These are phyloP conservation scores for Fistularia commersonii DNA, from an alignment of 2,797 vertebrate species.

Conservation along the genomic window DNA sequence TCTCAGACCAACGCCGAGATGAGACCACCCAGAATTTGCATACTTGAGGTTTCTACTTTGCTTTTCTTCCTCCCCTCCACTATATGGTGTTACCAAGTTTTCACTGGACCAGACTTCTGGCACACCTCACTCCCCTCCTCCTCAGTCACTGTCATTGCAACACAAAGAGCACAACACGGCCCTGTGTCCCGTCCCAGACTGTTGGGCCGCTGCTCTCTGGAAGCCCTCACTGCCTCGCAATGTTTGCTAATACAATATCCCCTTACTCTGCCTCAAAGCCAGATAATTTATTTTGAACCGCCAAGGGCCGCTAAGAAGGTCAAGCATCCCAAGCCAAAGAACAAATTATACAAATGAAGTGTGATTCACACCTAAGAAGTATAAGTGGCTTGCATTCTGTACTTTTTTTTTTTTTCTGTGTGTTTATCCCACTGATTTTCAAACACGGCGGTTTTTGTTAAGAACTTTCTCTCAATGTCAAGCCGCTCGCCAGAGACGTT, in stretches of 20 bases:
- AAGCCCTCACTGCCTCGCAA: constrained; percentile 42
- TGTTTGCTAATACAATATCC: constrained; percentile 59
- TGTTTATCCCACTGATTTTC: constrained; percentile 8
- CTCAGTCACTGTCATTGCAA: constrained; percentile 73
- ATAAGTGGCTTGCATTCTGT: constrained; percentile 13
- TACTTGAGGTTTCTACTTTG: constrained; percentile 69
- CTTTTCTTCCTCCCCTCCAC: constrained; percentile 65
- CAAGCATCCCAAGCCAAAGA: constrained; percentile 28
- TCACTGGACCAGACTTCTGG: constrained; percentile 67
- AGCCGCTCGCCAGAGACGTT: constrained; percentile 22
- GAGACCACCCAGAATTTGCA: constrained; percentile 73
- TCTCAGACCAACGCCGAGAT: constrained; percentile 43
- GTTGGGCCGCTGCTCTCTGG: constrained; percentile 52
- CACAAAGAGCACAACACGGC: constrained; percentile 60
- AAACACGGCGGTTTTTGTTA: constrained; percentile 14
- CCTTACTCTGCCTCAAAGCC: constrained; percentile 40
- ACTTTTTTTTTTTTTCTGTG: background rate
- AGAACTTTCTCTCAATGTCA: constrained; percentile 18
- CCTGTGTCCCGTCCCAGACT: constrained; percentile 56
- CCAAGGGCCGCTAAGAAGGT: constrained; percentile 45
- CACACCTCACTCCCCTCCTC: constrained; percentile 52
- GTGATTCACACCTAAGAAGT: constrained; percentile 49
- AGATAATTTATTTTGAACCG: constrained; percentile 41
- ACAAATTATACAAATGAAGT: constrained; percentile 47
- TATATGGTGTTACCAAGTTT: constrained; percentile 59